phyloP scores from a whole-genome alignment of 92 coral and sea anemone genomes.

The Bergia puertoricense region DNA sequence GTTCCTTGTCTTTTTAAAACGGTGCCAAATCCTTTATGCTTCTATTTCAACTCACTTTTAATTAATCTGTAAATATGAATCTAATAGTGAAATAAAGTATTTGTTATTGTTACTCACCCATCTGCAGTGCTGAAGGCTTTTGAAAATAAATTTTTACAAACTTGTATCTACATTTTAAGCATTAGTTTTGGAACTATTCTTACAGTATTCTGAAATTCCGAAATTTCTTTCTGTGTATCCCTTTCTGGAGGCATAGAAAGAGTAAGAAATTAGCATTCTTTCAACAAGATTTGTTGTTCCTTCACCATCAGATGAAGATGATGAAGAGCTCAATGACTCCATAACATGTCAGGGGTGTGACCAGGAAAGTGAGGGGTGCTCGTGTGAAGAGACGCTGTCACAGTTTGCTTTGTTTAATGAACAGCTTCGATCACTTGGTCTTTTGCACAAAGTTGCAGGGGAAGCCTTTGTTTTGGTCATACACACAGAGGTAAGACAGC shows the following conservation, averaged over 20 bases:
- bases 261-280: neutral
- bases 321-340: conserved; percentile 71
- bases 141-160: too few relatives aligned
- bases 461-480: conserved; percentile 92
- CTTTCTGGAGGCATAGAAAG: neutral
- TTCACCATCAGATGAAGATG: conserved; percentile 34
- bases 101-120: too few relatives aligned
- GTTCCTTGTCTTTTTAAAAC: too few relatives aligned
- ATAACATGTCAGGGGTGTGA: conserved; percentile 76
- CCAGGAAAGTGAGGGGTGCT: conserved; percentile 70
- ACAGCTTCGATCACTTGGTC: conserved; percentile 78
- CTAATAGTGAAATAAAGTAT: too few relatives aligned
- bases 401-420: conserved; percentile 78
- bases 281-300: neutral
- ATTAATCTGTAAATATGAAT: too few relatives aligned
- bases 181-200: too few relatives aligned
- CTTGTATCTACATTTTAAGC: too few relatives aligned
- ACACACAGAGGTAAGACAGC: conserved; percentile 71
- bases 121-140: too few relatives aligned
- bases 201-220: neutral
- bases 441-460: conserved; percentile 85
- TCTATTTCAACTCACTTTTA: too few relatives aligned
- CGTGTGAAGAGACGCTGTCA: conserved; percentile 65
- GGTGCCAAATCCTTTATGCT: too few relatives aligned
- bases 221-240: too few relatives aligned